Evolutionary conservation across 1,140 invertebrate genomes (phyloP), one percentile per base, ranked within the genome.

Genomic region (Matsumurasca onukii): DNA sequence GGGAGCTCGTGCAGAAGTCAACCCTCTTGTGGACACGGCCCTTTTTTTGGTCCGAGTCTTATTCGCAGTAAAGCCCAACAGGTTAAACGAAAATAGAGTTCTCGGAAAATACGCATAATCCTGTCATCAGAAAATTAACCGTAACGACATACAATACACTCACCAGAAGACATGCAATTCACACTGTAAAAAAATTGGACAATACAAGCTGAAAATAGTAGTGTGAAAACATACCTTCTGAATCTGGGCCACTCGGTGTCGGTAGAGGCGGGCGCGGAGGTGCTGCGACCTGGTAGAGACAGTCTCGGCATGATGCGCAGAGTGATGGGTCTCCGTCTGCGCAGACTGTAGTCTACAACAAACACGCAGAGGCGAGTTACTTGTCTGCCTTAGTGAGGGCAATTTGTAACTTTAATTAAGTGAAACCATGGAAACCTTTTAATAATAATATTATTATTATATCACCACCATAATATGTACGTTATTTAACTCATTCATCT

Each of bases 241-340:
- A 62, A 68, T 30, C 75, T 72, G 39, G 81, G 77, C 82, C 81
- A 83, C 45, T 83, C 81, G n/a, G 77, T 74, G 66, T 83, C 81
- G 0, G 80, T 82, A 0, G 81, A 81, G 0, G 82, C 80, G 13
- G 82, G 82, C 0, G 82, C 82, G 3, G 82, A 83, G 0, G 81
- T 82, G 67, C 80, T 82, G 71, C 79, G 77, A 67, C 76, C 79
- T 1, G 81, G 82, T 12, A 83, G 73, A 71, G 80, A 82, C 57
- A 84, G 72, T 31, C 83, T 77, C 31, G 82, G 83, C 69, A 82
- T 82, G 39, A 84, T 84, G 57, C 78, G 77, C 68, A 84, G 68
- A 24, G 82, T 83, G 75, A 84, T 83, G 31, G 82, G 82, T 52
- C 83, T 79, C 59, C 83, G 76, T 48, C 81, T 75, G 45, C 82